These are phyloP conservation scores for Caligus rogercresseyi DNA, from an alignment of 1,140 invertebrate genomes.

Conservation along the genomic window DNA sequence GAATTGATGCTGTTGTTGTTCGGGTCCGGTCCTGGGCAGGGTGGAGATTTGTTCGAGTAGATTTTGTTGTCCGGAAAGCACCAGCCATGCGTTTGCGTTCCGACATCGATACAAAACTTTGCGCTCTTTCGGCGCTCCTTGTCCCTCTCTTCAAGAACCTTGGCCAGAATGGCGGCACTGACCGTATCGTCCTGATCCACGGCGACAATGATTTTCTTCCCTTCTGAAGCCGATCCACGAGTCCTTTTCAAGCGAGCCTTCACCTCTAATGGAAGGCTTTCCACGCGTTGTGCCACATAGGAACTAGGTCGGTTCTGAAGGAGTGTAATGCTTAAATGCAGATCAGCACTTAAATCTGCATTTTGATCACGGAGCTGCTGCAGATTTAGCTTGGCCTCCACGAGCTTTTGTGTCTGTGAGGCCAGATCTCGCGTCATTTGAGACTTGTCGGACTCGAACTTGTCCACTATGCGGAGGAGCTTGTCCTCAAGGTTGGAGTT, in stretches of 20 bases:
- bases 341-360: constrained; percentile 66
- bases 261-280: constrained; percentile 29
- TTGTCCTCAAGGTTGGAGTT: constrained; percentile 92
- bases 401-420: constrained; percentile 61
- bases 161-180: constrained; percentile 77
- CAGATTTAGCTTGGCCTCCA: constrained; percentile 67
- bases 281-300: constrained; percentile 78
- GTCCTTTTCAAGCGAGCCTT: not conserved
- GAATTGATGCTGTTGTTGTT: not conserved
- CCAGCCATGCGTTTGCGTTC: constrained; percentile 15
- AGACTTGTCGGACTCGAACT: constrained; percentile 75
- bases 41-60: not conserved
- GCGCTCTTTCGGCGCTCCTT: constrained; percentile 37
- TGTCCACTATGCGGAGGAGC: constrained; percentile 72
- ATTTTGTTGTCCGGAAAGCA: not conserved
- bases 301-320: constrained; percentile 85
- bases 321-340: constrained; percentile 78
- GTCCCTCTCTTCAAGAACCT: constrained; percentile 66
- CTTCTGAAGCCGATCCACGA: not conserved
- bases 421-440: constrained; percentile 68
- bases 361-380: constrained; percentile 76
- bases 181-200: constrained; percentile 44
- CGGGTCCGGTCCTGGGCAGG: not conserved
- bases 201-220: constrained; percentile 6
- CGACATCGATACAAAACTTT: constrained; percentile 20